Base-by-base conservation (phyloP, 1,140 invertebrate genomes). In the Thaumetopoea pityocampa region DNA sequence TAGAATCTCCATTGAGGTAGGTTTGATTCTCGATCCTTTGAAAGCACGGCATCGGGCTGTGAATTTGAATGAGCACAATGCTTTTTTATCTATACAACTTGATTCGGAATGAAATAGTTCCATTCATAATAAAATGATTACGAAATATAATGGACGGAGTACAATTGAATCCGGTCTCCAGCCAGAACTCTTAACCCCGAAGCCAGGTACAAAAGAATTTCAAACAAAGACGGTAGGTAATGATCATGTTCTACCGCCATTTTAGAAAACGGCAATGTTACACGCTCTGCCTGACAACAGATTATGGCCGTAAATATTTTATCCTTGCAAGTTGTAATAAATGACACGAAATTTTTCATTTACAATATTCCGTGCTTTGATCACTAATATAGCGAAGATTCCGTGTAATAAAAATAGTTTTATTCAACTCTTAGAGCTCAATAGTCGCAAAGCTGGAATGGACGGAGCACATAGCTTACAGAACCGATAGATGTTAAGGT, bases 1-100 rank as follows among this genome's bases (percentile, higher is more conserved):
- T 32, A 11, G 12, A n/a, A 23, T 8, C 12, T 19, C 20, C 18
- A 32, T 41, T 41, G 37, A 41, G 37, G 37, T 41, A 41, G 37
- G 28, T 23, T 34, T 35, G 9, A 32, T 6, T 32, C 19, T 23
- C 14, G 9, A 8, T 26, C 18, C 15, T 9, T 33, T 33, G n/a
- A n/a, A n/a, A n/a, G n/a, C n/a, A n/a, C n/a, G n/a, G n/a, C n/a
- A n/a, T n/a, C n/a, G n/a, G n/a, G n/a, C n/a, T 33, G 6, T 28
- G 7, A 28, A 28, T 1, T 8, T 14, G 8, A 5, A 2, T 17
- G 28, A 17, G 15, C n/a, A 16, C 8, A n/a, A 19, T 19, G 16
- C 9, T 11, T 10, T 10, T 19, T 3, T 10, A 28, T 9, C 4
- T 28, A 14, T 11, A 3, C 11, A 4, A 5, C 12, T 12, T 7